These are phyloP conservation scores for Sebastes melanostomus DNA, from an alignment of 2,797 vertebrate species.

Conservation along the genomic window DNA sequence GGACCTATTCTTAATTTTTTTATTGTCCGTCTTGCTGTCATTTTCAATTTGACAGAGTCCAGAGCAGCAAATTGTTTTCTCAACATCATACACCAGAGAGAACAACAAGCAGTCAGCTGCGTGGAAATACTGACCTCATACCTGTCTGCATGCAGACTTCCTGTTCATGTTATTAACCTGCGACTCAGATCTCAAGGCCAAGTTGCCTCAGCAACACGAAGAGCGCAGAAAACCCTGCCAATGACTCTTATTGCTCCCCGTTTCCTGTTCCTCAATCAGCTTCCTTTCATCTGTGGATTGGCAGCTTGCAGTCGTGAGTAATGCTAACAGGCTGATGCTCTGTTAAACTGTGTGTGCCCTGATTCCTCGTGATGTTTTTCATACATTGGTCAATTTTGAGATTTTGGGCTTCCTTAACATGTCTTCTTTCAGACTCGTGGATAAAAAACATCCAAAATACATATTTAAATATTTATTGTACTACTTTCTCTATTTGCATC, in stretches of 20 bases:
- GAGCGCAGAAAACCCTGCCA: conserved; percentile 13
- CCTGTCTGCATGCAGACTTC: conserved; percentile 50
- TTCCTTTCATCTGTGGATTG: conserved; percentile 39
- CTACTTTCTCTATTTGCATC: too few species aligned
- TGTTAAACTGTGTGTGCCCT: background rate
- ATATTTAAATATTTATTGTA: too few species aligned
- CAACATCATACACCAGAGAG: conserved; percentile 8
- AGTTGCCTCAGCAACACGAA: conserved; percentile 19
- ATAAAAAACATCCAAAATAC: too few species aligned
- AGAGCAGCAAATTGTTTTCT: conserved; percentile 16
- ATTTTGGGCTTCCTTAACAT: too few species aligned
- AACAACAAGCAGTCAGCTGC: conserved; percentile 41
- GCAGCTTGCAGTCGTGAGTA: conserved; percentile 25
- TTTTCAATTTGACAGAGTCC: background rate
- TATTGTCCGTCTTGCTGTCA: background rate
- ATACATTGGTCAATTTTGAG: too few species aligned
- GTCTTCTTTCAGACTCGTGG: too few species aligned
- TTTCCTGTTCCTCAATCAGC: conserved; percentile 66
- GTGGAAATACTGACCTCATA: conserved; percentile 73
- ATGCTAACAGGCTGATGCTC: conserved; percentile 36
- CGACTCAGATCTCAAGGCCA: conserved; percentile 47
- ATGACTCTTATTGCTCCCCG: conserved; percentile 23
- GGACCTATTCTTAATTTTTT: background rate
- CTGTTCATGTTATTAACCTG: conserved; percentile 48
- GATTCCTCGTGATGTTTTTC: too few species aligned